These are phyloP conservation scores for Drosophila pseudoobscura DNA, from an alignment of 1,140 invertebrate species.

Conservation along the genomic window DNA sequence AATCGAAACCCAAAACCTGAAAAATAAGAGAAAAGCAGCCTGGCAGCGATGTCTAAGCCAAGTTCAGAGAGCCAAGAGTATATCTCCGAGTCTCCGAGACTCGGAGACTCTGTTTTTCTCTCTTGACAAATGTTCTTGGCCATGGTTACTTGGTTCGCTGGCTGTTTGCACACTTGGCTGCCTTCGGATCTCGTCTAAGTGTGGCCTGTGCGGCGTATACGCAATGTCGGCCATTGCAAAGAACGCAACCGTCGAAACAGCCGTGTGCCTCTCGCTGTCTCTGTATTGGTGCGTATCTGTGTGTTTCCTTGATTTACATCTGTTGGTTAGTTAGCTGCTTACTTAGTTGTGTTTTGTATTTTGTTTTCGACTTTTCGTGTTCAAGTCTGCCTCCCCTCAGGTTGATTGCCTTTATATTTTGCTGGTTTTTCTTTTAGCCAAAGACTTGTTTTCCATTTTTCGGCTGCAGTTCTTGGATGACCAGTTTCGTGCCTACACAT, in stretches of 20 bases:
- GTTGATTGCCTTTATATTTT: conserved; percentile 46
- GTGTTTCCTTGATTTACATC: conserved; percentile 79
- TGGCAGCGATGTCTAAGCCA: conserved; percentile 50
- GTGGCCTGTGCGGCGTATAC: conserved; percentile 59
- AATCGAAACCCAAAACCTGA: conserved; percentile 39
- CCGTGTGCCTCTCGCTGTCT: neutral
- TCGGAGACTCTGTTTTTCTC: conserved; percentile 2
- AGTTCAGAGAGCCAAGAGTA: conserved; percentile 53
- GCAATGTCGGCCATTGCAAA: conserved; percentile 74
- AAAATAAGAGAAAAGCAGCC: conserved; percentile 39
- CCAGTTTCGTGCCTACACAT: conserved; percentile 53
- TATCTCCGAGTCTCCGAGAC: too few relatives aligned
- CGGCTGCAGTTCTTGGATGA: conserved; percentile 74
- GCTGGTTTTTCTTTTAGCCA: conserved; percentile 58
- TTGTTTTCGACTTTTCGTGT: conserved; percentile 41
- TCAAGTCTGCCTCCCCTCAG: conserved; percentile 49
- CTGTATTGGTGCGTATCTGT: conserved; percentile 28
- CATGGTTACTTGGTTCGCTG: conserved; percentile 54
- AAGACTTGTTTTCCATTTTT: conserved; percentile 66
- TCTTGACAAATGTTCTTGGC: conserved; percentile 70
- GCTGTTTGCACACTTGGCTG: conserved; percentile 72
- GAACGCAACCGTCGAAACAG: conserved; percentile 38
- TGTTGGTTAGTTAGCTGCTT: conserved; percentile 44
- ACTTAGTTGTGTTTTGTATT: conserved; percentile 13
- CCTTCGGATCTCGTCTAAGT: conserved; percentile 33